A percentile compares a stretch with the other conserved stretches of the same genome.
These are phyloP conservation scores for Melieria picta DNA, from an alignment of 2,888 invertebrate species.

Conservation along the genomic window DNA sequence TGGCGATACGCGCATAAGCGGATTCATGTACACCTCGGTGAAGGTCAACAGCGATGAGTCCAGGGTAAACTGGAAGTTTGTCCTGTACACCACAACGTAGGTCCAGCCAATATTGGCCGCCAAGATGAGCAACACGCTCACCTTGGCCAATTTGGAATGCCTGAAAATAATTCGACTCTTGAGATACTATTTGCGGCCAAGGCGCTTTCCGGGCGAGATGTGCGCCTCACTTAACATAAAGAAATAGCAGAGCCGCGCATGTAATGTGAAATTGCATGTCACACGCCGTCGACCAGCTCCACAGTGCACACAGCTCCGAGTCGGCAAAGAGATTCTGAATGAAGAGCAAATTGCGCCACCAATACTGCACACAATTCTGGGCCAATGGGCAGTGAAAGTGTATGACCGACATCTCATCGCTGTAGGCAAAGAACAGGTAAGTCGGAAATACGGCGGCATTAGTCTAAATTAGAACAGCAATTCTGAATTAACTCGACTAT, in stretches of 20 bases:
- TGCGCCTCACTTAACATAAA: slow-evolving; percentile 58
- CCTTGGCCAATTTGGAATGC: slow-evolving; percentile 50
- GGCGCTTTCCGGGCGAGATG: too few relatives aligned
- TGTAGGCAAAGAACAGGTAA: too few relatives aligned
- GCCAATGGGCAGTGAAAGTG: slow-evolving; percentile 61
- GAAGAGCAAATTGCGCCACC: slow-evolving; percentile 64
- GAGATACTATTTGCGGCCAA: background rate
- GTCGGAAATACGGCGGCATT: too few relatives aligned
- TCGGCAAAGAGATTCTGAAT: slow-evolving; percentile 61
- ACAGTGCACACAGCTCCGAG: slow-evolving; percentile 61
- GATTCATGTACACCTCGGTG: slow-evolving; percentile 66
- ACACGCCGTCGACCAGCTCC: slow-evolving; percentile 65
- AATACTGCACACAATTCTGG: slow-evolving; percentile 56
- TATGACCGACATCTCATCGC: slow-evolving; percentile 58
- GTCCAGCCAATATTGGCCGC: slow-evolving; percentile 37
- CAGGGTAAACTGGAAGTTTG: slow-evolving; percentile 56
- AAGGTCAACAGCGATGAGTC: slow-evolving; percentile 59
- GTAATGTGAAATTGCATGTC: slow-evolving; percentile 64
- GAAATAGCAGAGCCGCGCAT: slow-evolving; percentile 53
- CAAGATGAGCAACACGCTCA: slow-evolving; percentile 41
- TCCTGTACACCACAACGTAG: slow-evolving; percentile 51
- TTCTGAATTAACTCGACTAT: too few relatives aligned
- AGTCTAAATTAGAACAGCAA: too few relatives aligned
- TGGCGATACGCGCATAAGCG: slow-evolving; percentile 67
- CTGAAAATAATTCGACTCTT: slow-evolving; percentile 39